phyloP scores from a whole-genome alignment of 2,888 invertebrate genomes.

The Cantharis rustica region DNA sequence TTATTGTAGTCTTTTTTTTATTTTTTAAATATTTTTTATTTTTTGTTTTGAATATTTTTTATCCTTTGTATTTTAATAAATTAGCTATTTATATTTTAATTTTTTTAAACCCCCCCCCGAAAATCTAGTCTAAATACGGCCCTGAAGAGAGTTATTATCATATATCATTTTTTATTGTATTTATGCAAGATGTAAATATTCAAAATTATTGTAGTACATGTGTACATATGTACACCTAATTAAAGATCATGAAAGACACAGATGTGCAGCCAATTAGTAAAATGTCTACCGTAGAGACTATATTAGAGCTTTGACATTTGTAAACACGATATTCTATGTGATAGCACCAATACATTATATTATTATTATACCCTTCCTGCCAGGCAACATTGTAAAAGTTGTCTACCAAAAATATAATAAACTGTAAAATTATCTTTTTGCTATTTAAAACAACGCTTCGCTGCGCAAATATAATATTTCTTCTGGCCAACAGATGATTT shows the following conservation, averaged over 20 bases:
- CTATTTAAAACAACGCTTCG: neutral
- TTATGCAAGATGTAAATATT: neutral
- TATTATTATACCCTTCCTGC: neutral
- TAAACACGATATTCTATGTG: neutral
- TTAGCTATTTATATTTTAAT: too few species aligned
- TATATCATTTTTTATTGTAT: too few species aligned
- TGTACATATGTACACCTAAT: neutral
- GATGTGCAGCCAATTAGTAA: neutral
- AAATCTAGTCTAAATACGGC: too few species aligned
- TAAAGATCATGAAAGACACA: neutral
- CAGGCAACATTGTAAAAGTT: neutral
- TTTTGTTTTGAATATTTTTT: too few species aligned
- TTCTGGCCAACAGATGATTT: neutral
- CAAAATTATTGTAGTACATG: neutral
- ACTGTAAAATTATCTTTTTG: neutral
- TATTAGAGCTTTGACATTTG: neutral
- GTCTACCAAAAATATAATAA: neutral
- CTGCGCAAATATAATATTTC: neutral
- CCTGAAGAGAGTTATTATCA: too few species aligned
- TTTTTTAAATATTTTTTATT: too few species aligned
- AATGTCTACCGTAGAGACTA: neutral
- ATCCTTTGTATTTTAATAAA: too few species aligned
- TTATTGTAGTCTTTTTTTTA: too few species aligned
- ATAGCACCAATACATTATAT: neutral
- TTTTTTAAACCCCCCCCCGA: too few species aligned